Evolutionary conservation across 2,888 invertebrate species (phyloP), one percentile per base, ranked within the genome.

Genomic region (Drosophila macrothrix): DNA sequence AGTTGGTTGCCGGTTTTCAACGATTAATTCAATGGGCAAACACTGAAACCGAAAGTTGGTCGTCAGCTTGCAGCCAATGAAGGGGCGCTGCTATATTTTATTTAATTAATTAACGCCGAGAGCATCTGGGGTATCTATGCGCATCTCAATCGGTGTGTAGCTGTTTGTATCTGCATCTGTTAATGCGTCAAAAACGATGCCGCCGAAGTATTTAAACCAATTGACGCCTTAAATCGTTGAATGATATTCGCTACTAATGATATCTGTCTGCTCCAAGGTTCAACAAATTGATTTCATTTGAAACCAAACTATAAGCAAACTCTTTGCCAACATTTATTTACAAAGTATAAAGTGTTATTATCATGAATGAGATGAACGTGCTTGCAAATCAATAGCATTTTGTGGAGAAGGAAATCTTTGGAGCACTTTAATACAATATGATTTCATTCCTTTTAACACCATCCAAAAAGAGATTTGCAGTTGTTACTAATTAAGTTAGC

Each of bases 21-120:
- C 39, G 63, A 16, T 74, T 58, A 68, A 71, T 77, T 71, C 49
- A 28, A 58, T 71, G 62, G 19, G 58, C 41, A 74, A 70, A 80
- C 61, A 71, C 68, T 68, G 66, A 80, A 80, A 80, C 67, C 39
- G 71, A 80, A 77, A 74, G 80, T 80, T 78, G 64, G n/a, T 58
- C 54, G 55, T 22, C 60, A 19, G 12, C 16, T 22, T 19, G 43
- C n/a, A 31, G 54, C 6, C 22, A 55, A 3, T 55, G n/a, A n/a
- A n/a, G 28, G 41, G 58, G 33, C 37, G 39, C 58, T 49, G 53
- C 56, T 50, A 50, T 54, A 31, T 37, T 53, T 65, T 52, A 63
- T 72, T 71, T 55, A 65, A 64, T 69, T 62, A 80, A 80, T 80
- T 67, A 80, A 65, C 70, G 70, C 66, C 41, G 28, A 52, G 60